phyloP scores from a whole-genome alignment of 2,113 vertebrate genomes.

The Ptyas mucosa region DNA sequence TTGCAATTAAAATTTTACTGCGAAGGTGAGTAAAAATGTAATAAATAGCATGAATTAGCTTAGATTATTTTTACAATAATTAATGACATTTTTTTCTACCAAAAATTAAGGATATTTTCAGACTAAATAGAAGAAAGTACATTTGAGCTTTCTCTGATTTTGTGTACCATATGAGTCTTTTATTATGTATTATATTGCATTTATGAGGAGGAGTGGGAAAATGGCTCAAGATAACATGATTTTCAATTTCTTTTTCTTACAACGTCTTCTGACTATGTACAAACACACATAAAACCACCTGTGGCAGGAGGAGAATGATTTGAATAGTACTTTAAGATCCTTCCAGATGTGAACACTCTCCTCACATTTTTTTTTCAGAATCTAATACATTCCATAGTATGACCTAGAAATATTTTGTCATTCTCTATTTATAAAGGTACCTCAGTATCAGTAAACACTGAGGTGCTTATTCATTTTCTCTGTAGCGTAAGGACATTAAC shows the following conservation, averaged over 20 bases:
- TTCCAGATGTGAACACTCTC: background rate
- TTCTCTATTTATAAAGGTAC: constrained; percentile 22
- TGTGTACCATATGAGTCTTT: background rate
- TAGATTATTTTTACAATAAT: background rate
- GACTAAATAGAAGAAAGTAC: background rate
- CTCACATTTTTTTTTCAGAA: background rate
- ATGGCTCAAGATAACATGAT: background rate
- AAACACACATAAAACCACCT: background rate
- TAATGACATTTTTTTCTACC: background rate
- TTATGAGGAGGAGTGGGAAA: background rate
- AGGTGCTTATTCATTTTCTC: constrained; percentile 54
- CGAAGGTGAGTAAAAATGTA: background rate
- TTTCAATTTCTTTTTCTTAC: background rate
- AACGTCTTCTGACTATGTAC: background rate
- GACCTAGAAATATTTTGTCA: background rate
- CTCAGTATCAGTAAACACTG: constrained; percentile 11
- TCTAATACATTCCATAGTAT: background rate
- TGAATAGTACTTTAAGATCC: background rate
- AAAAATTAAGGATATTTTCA: background rate
- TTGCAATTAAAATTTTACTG: background rate
- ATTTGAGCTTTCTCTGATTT: background rate
- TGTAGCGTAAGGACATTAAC: constrained; percentile 39
- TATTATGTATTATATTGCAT: background rate
- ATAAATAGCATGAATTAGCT: background rate
- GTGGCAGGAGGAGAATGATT: background rate